These are phyloP conservation scores for Drosophila putrida DNA, from an alignment of 2,888 invertebrate genomes.

Conservation along the genomic window DNA sequence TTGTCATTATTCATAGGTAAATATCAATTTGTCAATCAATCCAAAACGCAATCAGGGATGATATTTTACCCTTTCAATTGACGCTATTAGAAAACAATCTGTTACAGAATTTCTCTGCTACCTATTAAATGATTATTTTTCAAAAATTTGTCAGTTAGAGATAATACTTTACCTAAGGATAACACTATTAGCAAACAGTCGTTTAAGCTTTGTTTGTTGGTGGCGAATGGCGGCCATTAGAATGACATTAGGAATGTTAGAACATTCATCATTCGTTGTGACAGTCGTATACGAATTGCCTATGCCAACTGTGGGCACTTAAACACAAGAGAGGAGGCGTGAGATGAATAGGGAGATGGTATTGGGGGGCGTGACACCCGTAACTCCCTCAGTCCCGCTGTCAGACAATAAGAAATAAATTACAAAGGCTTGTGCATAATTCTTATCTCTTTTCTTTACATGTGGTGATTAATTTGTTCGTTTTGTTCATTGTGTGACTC, in stretches of 20 bases:
- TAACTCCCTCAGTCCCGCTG: conserved; percentile 31
- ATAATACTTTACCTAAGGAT: neutral
- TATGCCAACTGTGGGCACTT: conserved; percentile 50
- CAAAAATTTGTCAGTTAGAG: neutral
- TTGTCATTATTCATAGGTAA: neutral
- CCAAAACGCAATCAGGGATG: neutral
- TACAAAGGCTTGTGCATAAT: conserved; percentile 68
- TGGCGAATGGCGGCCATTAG: neutral
- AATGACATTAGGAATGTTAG: conserved; percentile 16
- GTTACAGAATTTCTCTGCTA: neutral
- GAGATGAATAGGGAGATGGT: conserved; percentile 4
- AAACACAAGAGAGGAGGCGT: conserved; percentile 50
- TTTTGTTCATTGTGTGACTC: conserved; percentile 32
- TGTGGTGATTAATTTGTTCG: conserved; percentile 65
- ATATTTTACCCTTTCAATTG: neutral
- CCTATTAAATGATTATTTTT: conserved; percentile 5
- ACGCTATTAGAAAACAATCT: neutral
- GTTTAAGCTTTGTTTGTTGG: conserved; percentile 15
- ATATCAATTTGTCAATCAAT: neutral
- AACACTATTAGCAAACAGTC: conserved; percentile 9
- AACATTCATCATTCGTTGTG: conserved; percentile 28
- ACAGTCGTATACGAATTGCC: conserved; percentile 15
- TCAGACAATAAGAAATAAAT: conserved; percentile 70
- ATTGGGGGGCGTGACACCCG: conserved; percentile 14
- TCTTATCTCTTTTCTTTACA: conserved; percentile 58